A percentile compares a stretch with the other conserved stretches of the same genome.
phyloP scores from a whole-genome alignment of 2,797 vertebrate species.

The Cossypha caffra region DNA sequence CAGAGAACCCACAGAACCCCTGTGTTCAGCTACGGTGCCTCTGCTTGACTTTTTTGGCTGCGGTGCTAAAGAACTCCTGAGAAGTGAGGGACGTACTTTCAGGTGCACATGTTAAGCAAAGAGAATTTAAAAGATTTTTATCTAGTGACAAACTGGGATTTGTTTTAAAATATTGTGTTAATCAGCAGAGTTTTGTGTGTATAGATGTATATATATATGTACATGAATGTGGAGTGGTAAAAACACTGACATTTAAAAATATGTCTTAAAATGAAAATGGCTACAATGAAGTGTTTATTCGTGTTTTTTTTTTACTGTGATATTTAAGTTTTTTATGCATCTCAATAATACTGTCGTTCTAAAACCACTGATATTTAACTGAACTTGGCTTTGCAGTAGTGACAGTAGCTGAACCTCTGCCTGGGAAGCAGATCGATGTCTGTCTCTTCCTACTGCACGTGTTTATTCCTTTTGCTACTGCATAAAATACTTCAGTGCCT shows the following conservation, averaged over 20 bases:
- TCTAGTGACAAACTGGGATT: background rate
- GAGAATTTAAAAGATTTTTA: background rate
- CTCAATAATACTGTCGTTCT: background rate
- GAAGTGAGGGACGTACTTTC: background rate
- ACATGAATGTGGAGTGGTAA: rapidly evolving
- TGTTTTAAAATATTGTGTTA: background rate
- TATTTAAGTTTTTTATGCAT: background rate
- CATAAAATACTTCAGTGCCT: background rate
- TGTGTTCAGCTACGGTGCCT: background rate
- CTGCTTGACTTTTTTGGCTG: background rate
- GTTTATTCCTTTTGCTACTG: background rate
- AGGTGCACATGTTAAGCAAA: rapidly evolving
- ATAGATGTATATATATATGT: rapidly evolving
- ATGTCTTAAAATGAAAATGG: background rate
- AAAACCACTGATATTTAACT: background rate
- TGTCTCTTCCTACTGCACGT: background rate
- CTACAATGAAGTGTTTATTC: background rate
- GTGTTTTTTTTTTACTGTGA: rapidly evolving
- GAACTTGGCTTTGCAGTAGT: background rate
- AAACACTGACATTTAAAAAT: background rate
- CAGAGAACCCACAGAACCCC: background rate
- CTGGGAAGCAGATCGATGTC: background rate
- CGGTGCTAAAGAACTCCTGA: rapidly evolving
- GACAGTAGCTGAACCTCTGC: rapidly evolving
- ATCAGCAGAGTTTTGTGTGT: background rate